Evolutionary conservation across 2,888 invertebrate genomes (phyloP).

Genomic region (Argyresthia albistria): DNA sequence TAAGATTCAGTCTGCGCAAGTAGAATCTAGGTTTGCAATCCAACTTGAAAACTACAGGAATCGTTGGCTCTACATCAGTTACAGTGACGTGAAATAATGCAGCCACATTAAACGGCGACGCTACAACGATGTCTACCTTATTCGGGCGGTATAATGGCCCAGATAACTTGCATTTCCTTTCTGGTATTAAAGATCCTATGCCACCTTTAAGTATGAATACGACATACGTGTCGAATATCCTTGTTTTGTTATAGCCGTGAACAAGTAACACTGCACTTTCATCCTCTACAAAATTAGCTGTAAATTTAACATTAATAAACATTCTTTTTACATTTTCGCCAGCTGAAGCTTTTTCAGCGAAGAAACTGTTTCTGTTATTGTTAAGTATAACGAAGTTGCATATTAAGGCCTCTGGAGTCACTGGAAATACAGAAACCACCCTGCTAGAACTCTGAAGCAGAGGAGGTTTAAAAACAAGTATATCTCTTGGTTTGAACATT

Average conservation of each 20-base stretch:
- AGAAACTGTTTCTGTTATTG: conserved; percentile 40
- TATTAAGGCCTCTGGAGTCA: conserved; percentile 46
- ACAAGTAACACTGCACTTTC: conserved; percentile 43
- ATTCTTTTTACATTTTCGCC: conserved; percentile 48
- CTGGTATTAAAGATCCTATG: conserved; percentile 36
- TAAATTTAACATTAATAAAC: conserved; percentile 43
- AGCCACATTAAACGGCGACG: conserved; percentile 38
- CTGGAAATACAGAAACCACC: conserved; percentile 44
- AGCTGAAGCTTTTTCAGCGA: conserved; percentile 40
- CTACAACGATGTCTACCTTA: conserved; percentile 44
- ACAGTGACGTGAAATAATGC: conserved; percentile 31
- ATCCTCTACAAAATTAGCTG: conserved; percentile 43
- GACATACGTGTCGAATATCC: conserved; percentile 57
- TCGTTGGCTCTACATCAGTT: conserved; percentile 44
- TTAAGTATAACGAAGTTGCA: conserved; percentile 42
- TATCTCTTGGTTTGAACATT: conserved; percentile 55
- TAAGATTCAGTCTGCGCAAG: conserved; percentile 39
- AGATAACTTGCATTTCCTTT: conserved; percentile 49
- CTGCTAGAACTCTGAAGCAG: conserved; percentile 50
- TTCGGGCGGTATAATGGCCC: conserved; percentile 50
- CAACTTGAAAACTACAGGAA: conserved; percentile 36
- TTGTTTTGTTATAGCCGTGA: conserved; percentile 57
- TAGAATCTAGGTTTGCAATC: conserved; percentile 32
- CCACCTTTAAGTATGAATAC: conserved; percentile 42
- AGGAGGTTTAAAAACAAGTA: conserved; percentile 52